These are phyloP conservation scores for Sinocyclocheilus anshuiensis DNA, from an alignment of 2,113 vertebrate genomes.

Conservation along the genomic window DNA sequence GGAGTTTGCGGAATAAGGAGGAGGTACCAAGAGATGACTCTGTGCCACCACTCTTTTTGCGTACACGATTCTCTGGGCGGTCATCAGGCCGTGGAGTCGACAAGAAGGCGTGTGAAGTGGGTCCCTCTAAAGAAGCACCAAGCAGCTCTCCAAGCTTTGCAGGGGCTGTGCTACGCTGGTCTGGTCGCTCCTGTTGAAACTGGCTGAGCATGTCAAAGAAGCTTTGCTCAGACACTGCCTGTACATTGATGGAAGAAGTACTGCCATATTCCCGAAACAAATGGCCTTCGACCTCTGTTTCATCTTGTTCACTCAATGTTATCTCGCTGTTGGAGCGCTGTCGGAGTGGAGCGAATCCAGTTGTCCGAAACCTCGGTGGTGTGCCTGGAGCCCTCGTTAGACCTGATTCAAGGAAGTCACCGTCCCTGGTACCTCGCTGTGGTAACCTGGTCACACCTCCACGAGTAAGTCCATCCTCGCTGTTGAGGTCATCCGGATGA, in stretches of 20 bases:
- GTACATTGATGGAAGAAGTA: constrained; percentile 92
- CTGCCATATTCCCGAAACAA: constrained; percentile 90
- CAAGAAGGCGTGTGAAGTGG: constrained; percentile 55
- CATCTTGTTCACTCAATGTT: constrained; percentile 89
- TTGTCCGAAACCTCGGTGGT: constrained; percentile 63
- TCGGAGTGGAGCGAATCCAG: constrained; percentile 74
- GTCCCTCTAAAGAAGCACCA: constrained; percentile 40
- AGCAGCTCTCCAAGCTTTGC: constrained; percentile 72
- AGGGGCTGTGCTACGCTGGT: constrained; percentile 66
- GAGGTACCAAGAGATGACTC: constrained; percentile 75
- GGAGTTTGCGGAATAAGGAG: constrained; percentile 86
- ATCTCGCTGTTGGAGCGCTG: constrained; percentile 92
- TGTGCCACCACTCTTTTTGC: constrained; percentile 80
- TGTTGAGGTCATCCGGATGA: constrained; percentile 64
- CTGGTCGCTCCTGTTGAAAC: constrained; percentile 80
- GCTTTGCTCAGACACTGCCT: constrained; percentile 87
- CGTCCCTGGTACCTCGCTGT: constrained; percentile 80
- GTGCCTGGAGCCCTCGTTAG: constrained; percentile 72
- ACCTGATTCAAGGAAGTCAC: constrained; percentile 82
- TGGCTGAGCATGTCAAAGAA: constrained; percentile 89
- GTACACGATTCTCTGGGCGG: constrained; percentile 73
- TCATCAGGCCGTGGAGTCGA: constrained; percentile 58
- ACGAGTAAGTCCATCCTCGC: constrained; percentile 58
- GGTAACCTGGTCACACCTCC: constrained; percentile 71
- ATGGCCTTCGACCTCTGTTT: constrained; percentile 63